Conservation (phyloP, 2,113 vertebrate genomes). For the Catharus minimus region DNA sequence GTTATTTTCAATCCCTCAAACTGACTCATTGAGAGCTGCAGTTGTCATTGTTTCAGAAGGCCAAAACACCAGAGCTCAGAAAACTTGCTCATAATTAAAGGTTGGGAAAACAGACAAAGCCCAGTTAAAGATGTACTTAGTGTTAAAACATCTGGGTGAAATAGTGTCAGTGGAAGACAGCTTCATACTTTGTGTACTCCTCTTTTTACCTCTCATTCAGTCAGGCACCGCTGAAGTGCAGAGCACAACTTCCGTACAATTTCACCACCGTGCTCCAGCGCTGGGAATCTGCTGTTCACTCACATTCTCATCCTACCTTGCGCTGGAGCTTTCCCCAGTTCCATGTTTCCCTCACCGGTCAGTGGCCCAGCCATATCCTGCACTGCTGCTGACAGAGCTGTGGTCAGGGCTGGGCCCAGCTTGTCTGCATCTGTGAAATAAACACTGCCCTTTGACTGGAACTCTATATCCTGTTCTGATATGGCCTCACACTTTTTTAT, state of each 20-base stretch:
- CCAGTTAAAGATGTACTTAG: neutral
- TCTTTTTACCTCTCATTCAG: neutral
- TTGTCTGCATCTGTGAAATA: neutral
- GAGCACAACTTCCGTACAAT: fast-evolving
- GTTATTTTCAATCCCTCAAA: neutral
- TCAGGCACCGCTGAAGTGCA: neutral
- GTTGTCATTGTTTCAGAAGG: neutral
- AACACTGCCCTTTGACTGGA: neutral
- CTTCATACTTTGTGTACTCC: neutral
- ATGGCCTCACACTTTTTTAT: fast-evolving
- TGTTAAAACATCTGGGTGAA: neutral
- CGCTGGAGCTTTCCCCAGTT: neutral
- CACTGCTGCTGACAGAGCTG: neutral
- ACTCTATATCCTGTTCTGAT: neutral
- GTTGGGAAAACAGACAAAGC: neutral
- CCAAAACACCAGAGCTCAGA: neutral
- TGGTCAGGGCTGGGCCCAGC: neutral
- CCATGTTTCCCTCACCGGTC: fast-evolving
- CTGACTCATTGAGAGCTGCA: neutral
- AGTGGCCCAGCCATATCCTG: neutral
- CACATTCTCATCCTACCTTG: fast-evolving
- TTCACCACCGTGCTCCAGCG: fast-evolving
- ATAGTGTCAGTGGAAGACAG: neutral
- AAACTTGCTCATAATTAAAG: slow-evolving; percentile 1
- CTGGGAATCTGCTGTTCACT: neutral